phyloP scores from a whole-genome alignment of 2,113 vertebrate genomes.

The Catharus minimus region DNA sequence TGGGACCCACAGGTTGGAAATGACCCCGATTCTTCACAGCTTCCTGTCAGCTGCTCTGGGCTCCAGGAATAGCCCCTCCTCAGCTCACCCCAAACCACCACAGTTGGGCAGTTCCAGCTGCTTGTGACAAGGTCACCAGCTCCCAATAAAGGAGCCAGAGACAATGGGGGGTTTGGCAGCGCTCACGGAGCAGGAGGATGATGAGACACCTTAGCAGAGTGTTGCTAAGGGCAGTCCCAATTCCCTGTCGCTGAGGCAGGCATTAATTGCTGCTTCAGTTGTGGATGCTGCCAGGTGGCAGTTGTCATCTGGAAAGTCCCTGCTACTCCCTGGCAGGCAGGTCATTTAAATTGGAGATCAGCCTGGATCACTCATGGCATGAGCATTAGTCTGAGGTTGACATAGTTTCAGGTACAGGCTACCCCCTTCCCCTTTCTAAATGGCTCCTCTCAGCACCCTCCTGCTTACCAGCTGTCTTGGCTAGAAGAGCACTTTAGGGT shows the following conservation, averaged over 20 bases:
- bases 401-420: background rate
- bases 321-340: background rate
- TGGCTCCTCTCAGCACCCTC: background rate
- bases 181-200: background rate
- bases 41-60: conserved; percentile 25
- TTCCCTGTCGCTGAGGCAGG: background rate
- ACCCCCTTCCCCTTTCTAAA: background rate
- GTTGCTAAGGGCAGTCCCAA: background rate
- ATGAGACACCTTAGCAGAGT: background rate
- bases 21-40: background rate
- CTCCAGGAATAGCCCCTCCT: background rate
- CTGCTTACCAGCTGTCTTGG: background rate
- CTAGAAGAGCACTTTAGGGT: background rate
- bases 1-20: fast-evolving
- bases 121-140: background rate
- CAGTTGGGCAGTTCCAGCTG: background rate
- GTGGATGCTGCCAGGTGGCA: conserved; percentile 27
- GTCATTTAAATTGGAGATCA: background rate
- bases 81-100: background rate
- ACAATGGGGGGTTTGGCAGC: background rate
- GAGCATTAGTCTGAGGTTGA: background rate
- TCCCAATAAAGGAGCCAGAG: fast-evolving
- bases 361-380: background rate
- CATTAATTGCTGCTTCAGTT: background rate
- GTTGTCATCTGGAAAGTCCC: conserved; percentile 63